Conservation (phyloP, 2,797 vertebrate genomes). For the Menidia menidia region DNA sequence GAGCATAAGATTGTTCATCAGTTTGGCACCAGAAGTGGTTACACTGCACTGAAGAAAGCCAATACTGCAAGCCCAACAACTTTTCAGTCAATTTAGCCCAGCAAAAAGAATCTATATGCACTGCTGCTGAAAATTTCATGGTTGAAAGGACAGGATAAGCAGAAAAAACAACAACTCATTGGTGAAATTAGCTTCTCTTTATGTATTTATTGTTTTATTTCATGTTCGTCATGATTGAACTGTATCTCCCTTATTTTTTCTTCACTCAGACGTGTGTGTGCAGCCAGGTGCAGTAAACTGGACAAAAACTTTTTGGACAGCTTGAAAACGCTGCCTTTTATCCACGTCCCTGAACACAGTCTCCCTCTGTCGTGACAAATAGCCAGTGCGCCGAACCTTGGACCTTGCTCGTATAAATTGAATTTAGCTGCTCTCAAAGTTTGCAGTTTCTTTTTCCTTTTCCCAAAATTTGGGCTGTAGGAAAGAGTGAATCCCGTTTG, state of each 20-base stretch:
- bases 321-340: neutral
- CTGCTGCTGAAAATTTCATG: conserved; percentile 80
- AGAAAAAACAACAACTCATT: conserved; percentile 67
- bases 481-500: neutral
- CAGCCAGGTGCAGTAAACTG: neutral
- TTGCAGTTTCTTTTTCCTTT: neutral
- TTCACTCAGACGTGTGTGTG: neutral
- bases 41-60: conserved; percentile 87
- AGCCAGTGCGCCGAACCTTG: neutral
- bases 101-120: conserved; percentile 90
- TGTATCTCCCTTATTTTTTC: neutral
- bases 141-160: conserved; percentile 61
- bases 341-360: neutral
- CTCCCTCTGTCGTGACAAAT: neutral
- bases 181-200: conserved; percentile 20
- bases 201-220: conserved; percentile 12
- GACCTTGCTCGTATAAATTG: neutral
- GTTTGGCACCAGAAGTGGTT: conserved; percentile 83
- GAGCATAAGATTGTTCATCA: conserved; percentile 87
- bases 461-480: neutral
- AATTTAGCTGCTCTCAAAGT: neutral
- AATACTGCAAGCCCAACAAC: conserved; percentile 94
- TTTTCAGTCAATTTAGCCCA: conserved; percentile 93
- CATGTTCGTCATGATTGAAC: conserved; percentile 1
- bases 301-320: neutral